These are phyloP conservation scores for Terrapene triunguis DNA, from an alignment of 2,113 vertebrate genomes.

Conservation along the genomic window DNA sequence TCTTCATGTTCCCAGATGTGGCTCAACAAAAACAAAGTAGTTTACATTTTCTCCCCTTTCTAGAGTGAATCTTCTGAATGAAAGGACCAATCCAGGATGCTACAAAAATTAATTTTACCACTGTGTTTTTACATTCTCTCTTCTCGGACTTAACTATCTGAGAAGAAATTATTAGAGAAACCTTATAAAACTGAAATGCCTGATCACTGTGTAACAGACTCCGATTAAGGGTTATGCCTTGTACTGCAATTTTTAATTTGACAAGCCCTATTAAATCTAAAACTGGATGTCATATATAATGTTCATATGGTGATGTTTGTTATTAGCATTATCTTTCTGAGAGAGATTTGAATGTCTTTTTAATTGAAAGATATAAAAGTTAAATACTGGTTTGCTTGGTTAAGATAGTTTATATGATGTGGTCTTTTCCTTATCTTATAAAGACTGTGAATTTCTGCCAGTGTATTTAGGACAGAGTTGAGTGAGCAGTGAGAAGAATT, in stretches of 20 bases:
- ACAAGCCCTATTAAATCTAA: constrained; percentile 62
- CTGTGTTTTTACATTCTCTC: not conserved
- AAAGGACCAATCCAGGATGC: not conserved
- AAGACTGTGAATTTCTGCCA: constrained; percentile 26
- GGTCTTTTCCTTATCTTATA: constrained; percentile 14
- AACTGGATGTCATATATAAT: constrained; percentile 50
- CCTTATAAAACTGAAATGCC: constrained; percentile 57
- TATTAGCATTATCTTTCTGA: constrained; percentile 51
- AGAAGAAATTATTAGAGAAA: constrained; percentile 45
- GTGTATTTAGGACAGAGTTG: not conserved
- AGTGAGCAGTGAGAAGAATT: not conserved
- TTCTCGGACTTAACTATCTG: constrained; percentile 28
- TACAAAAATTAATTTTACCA: not conserved
- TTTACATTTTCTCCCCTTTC: not conserved
- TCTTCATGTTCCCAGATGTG: not conserved
- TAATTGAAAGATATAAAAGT: constrained; percentile 41
- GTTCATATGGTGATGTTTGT: constrained; percentile 31
- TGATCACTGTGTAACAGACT: constrained; percentile 42
- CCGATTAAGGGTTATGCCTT: constrained; percentile 55
- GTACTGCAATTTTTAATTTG: constrained; percentile 64
- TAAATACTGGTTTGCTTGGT: constrained; percentile 34
- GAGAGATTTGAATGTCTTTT: constrained; percentile 55
- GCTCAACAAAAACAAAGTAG: not conserved
- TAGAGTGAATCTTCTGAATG: not conserved
- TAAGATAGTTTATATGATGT: constrained; percentile 13